Base-by-base conservation (phyloP, 35 echinoderm and acorn worm genomes). In the Ophiothrix spiculata region DNA sequence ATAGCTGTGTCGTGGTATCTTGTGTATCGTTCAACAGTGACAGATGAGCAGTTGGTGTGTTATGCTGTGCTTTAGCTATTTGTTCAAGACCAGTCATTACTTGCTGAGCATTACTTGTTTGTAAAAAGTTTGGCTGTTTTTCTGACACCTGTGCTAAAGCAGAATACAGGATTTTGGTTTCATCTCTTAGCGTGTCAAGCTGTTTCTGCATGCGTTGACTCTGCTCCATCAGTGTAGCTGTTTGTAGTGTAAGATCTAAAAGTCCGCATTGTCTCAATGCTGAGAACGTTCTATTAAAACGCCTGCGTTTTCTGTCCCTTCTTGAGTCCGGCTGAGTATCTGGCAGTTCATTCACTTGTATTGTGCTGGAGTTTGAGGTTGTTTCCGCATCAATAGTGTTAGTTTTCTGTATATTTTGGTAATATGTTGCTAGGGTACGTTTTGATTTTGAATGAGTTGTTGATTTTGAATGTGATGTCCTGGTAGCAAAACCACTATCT, bases 181-280 rank as follows among this genome's bases (percentile, higher is more conserved):
- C 86, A 49, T 60, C 64, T 19, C 84, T 76, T 1, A 97, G 81
- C 23, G 79, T 41, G 31, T 56, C 37, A 11, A 97, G 83, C 56
- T 97, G 86, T 37, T 93, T 81, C 37, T 97, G 86, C 42, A 97
- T 56, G 31, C 86, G 56, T 15, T 56, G 8, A 80, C 89, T 97
- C 79, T 90, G 90, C 75, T 97, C 90, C 87, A 97, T 97, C 25
- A 97, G 79, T 0, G 90, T 81, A 25, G 94, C 94, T 17, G 94
- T 97, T 75, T 97, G 94, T 80, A 97, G 56, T 23, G 94, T 92
- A 33, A 97, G 87, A n/a, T 97, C 94, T 39, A 97, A 64, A 34
- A 97, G 84, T 23, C 94, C 94, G 60, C 94, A 97, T 23, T 97
- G 75, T 4, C 90, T 75, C 4, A 97, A 79, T 10, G 91, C 79